These are phyloP conservation scores for Prunella fulvescens DNA, from an alignment of 2,113 vertebrate genomes.

Conservation along the genomic window DNA sequence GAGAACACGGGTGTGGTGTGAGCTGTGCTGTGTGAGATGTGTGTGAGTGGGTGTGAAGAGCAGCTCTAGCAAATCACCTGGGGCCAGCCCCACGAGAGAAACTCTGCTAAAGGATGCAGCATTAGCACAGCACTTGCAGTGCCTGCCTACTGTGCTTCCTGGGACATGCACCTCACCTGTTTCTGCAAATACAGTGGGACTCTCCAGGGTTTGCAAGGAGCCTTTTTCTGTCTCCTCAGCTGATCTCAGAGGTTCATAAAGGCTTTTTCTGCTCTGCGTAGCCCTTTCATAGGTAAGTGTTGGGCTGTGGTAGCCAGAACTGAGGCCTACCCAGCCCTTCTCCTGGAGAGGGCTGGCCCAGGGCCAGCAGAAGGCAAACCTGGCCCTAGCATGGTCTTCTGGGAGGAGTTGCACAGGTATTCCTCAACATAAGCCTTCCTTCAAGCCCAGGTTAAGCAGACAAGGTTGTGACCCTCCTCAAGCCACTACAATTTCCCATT, in stretches of 20 bases:
- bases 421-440: background rate
- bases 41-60: background rate
- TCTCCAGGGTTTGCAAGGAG: background rate
- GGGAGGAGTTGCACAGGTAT: background rate
- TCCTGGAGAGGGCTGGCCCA: background rate
- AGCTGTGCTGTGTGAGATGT: background rate
- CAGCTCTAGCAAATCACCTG: background rate
- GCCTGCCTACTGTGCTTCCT: rapidly evolving
- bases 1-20: rapidly evolving
- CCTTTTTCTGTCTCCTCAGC: background rate
- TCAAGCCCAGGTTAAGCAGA: background rate
- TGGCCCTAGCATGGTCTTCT: background rate
- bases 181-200: background rate
- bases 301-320: background rate
- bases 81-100: background rate
- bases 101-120: background rate
- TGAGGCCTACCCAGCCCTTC: background rate
- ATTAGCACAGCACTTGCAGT: background rate
- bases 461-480: background rate
- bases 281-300: background rate
- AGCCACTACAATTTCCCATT: background rate
- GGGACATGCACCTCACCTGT: background rate
- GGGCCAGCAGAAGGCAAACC: background rate
- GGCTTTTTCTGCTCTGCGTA: background rate
- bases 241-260: background rate